phyloP scores from a whole-genome alignment of 2,113 vertebrate genomes.

The Manacus vitellinus region DNA sequence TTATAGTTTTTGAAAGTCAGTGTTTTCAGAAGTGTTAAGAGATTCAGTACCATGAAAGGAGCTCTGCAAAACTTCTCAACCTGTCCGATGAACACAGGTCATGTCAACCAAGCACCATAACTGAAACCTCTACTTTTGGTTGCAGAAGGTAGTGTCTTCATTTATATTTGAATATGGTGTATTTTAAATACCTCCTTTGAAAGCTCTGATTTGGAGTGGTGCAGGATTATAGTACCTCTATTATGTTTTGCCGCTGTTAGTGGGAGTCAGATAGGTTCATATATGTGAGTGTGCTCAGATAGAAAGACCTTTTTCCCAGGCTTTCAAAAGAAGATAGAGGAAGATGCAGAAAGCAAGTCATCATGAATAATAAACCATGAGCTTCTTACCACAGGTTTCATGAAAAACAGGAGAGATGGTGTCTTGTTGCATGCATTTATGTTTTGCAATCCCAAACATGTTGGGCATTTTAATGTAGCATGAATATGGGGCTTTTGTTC shows the following conservation, averaged over 20 bases:
- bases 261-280: not conserved
- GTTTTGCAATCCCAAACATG: not conserved
- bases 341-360: not conserved
- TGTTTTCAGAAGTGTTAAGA: not conserved
- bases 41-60: not conserved
- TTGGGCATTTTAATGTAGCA: not conserved
- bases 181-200: not conserved
- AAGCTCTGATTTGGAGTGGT: not conserved
- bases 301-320: not conserved
- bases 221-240: not conserved
- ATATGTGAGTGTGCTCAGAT: not conserved
- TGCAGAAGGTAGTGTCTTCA: not conserved
- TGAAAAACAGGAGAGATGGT: not conserved
- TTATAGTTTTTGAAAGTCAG: not conserved
- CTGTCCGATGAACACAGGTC: not conserved
- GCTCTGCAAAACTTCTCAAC: not conserved
- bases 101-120: not conserved
- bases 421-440: not conserved
- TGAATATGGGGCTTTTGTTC: slow-evolving; percentile 1
- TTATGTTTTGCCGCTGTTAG: not conserved
- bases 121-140: not conserved
- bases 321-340: not conserved
- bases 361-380: slow-evolving; percentile 24
- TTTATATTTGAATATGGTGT: not conserved
- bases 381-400: not conserved